Base-by-base conservation (phyloP, 2,113 vertebrate genomes). In the Riparia riparia region DNA sequence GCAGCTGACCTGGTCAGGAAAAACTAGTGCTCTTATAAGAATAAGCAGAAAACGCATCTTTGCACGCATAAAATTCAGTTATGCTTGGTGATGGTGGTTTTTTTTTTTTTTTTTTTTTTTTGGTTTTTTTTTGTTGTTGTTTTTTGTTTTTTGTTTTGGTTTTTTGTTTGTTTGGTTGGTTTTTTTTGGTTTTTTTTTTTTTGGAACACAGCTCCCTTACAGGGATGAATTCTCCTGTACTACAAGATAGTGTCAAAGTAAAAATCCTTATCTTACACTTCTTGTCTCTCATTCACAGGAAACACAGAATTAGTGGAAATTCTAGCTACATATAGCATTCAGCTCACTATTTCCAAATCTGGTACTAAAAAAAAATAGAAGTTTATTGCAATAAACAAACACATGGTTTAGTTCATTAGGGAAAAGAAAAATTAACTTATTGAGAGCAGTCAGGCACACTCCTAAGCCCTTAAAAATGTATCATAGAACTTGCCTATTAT, bases 21-120 rank as follows among this genome's bases (percentile, higher is more conserved):
- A 73, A 14, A 22, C 6, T 14, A 18, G 9, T 14, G 39, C 12
- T 78, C 34, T 58, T 71, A 0, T 0, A 68, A 47, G 10, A 51
- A 42, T 14, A 39, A 71, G n/a, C 21, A 49, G 37, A 56, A 47
- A 39, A 73, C 20, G 18, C 12, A 61, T 4, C 32, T 58, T 83
- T 81, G 39, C 12, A 78, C 64, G 9, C 2, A 2, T 5, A 61
- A 22, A 9, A 28, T 57, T 72, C 41, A 49, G 26, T 53, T 37
- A 22, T 0, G 1, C 15, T 22, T 66, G 17, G 6, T 37, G 24
- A 6, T 37, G 5, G 14, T 49, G 13, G 64, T 7, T 37, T 37
- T 37, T 37, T 37, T 37, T 37, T 28, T 34, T 6, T 19, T 50
- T 44, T 13, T 7, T 39, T 28, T n/a, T n/a, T n/a, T 28, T 34